These are phyloP conservation scores for Halictus ligatus DNA, from an alignment of 2,888 invertebrate species.

Conservation along the genomic window DNA sequence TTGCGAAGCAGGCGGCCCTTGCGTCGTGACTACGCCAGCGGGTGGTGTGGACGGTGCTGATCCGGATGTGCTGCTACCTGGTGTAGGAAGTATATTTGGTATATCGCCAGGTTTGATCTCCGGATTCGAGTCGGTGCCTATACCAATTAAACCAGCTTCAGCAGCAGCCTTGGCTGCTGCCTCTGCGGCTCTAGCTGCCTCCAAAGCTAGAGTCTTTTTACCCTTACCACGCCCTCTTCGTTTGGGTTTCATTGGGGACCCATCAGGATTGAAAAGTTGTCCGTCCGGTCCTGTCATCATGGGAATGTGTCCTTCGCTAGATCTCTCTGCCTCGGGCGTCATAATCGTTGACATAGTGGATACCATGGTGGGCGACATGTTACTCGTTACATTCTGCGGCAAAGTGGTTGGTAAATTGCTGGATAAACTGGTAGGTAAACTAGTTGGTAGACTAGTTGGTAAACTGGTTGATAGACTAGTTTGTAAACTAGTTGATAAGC, in stretches of 20 bases:
- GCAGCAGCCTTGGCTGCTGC: conserved; percentile 84
- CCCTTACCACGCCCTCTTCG: conserved; percentile 83
- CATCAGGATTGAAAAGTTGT: conserved; percentile 79
- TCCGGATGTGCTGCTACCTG: conserved; percentile 82
- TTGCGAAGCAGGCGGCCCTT: conserved; percentile 76
- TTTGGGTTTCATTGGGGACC: conserved; percentile 80
- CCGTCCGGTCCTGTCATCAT: conserved; percentile 76
- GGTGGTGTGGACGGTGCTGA: conserved; percentile 82
- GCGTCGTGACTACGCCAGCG: conserved; percentile 75
- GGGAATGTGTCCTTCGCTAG: conserved; percentile 69
- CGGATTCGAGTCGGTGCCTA: conserved; percentile 79
- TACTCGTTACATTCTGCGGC: conserved; percentile 49
- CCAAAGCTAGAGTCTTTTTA: conserved; percentile 83
- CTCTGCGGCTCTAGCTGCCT: conserved; percentile 85
- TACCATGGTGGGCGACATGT: conserved; percentile 63
- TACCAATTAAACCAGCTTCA: conserved; percentile 78
- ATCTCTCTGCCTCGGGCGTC: conserved; percentile 67
- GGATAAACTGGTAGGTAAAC: conserved; percentile 27
- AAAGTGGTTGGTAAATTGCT: conserved; percentile 14
- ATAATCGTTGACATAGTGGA: conserved; percentile 66
- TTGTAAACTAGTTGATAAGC: conserved; percentile 25
- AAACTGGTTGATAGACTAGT: conserved; percentile 22
- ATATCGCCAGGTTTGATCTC: conserved; percentile 77
- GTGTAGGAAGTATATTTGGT: conserved; percentile 78
- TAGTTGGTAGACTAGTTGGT: conserved; percentile 11